These are phyloP conservation scores for Phalanger gymnotis DNA, from an alignment of 2,797 vertebrate genomes.

Conservation along the genomic window DNA sequence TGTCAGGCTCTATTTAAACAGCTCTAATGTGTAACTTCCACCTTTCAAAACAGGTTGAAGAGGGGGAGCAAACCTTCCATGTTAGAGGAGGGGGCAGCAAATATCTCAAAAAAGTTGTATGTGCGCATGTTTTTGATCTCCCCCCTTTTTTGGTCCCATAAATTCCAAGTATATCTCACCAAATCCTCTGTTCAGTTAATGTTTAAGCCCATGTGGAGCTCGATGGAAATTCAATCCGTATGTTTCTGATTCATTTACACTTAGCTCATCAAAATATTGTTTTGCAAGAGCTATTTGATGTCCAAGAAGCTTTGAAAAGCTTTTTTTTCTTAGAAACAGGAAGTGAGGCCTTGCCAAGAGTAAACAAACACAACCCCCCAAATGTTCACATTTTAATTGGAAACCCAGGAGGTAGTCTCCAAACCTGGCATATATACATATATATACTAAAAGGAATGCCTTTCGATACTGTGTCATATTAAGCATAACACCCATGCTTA, in stretches of 20 bases:
- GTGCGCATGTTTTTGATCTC: constrained; percentile 45
- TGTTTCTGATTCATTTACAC: constrained; percentile 83
- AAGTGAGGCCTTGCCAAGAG: constrained; percentile 77
- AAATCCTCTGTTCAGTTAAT: constrained; percentile 69
- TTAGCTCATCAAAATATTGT: constrained; percentile 83
- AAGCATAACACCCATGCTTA: constrained; percentile 46
- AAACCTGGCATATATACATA: constrained; percentile 62
- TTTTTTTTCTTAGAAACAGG: constrained; percentile 81
- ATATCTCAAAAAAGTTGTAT: constrained; percentile 61
- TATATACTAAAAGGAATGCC: not conserved
- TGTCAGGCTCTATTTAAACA: not conserved
- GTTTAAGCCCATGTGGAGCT: constrained; percentile 75
- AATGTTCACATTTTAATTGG: constrained; percentile 75
- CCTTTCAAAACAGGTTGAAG: constrained; percentile 52
- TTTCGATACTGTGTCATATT: not conserved
- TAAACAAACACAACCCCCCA: constrained; percentile 79
- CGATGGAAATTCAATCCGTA: constrained; percentile 79
- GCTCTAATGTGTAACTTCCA: not conserved
- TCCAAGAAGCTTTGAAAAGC: constrained; percentile 80
- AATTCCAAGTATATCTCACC: constrained; percentile 73
- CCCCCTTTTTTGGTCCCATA: constrained; percentile 67
- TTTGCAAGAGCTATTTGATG: constrained; percentile 82
- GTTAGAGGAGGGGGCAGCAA: constrained; percentile 50
- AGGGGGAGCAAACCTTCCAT: constrained; percentile 28
- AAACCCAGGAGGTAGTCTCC: constrained; percentile 73